Percentiles rank a stretch among this genome's conserved stretches.
These are phyloP conservation scores for Melanaphis sacchari DNA, from an alignment of 1,140 invertebrate species.

Conservation along the genomic window DNA sequence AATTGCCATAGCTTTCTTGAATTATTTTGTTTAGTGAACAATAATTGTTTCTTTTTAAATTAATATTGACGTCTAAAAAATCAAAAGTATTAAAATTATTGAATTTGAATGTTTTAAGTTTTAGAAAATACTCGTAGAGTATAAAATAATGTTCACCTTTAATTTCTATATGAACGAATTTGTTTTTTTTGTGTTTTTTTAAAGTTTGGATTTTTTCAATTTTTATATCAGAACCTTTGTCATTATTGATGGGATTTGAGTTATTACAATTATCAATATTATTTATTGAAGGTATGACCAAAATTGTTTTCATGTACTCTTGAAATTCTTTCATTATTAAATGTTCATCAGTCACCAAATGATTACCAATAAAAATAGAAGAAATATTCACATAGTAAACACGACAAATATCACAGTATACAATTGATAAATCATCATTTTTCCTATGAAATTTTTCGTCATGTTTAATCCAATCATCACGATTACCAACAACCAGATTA, in stretches of 20 bases:
- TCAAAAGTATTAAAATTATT: not conserved
- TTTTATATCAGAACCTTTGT: not conserved
- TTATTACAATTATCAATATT: not conserved
- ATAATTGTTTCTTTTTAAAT: slow-evolving; percentile 13
- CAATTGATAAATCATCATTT: not conserved
- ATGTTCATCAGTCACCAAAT: not conserved
- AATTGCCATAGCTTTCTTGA: slow-evolving; percentile 4
- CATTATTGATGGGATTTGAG: not conserved
- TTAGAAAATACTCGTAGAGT: not conserved
- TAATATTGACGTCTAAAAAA: not conserved
- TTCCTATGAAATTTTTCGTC: not conserved
- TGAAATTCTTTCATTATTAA: not conserved
- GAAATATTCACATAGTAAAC: not conserved
- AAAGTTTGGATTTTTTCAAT: not conserved
- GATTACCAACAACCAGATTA: not conserved
- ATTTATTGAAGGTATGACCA: not conserved
- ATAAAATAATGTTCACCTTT: slow-evolving; percentile 13
- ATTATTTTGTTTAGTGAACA: not conserved
- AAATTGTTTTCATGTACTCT: not conserved
- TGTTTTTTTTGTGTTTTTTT: not conserved
- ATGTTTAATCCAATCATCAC: not conserved
- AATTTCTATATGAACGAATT: slow-evolving; percentile 34
- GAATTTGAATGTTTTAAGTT: not conserved
- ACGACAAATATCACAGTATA: slow-evolving; percentile 31
- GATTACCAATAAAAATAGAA: not conserved